Conservation (phyloP, 2,113 vertebrate species). For the Mastomys natalensis region DNA sequence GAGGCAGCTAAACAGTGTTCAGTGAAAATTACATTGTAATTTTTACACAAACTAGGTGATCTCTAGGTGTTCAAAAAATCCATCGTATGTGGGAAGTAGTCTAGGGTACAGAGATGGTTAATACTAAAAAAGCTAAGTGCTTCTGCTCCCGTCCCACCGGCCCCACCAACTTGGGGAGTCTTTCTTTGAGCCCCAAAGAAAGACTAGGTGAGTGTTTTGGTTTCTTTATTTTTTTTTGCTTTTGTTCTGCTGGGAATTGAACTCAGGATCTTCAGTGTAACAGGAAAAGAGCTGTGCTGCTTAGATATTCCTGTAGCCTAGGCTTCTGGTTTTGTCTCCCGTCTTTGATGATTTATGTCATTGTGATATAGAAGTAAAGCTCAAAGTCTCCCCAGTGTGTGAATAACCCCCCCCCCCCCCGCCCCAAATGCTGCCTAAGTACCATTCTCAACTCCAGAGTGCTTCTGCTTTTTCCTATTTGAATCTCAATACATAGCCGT, state of each 20-base stretch:
- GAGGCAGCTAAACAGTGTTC: neutral
- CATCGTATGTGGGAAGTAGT: neutral
- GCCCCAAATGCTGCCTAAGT: neutral
- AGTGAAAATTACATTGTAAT: neutral
- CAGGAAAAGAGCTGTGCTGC: neutral
- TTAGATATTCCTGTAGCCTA: neutral
- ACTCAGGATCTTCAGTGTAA: neutral
- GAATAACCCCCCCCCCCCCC: neutral
- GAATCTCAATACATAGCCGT: neutral
- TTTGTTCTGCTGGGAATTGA: neutral
- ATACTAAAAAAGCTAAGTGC: neutral
- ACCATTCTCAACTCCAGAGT: neutral
- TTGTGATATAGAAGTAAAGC: neutral
- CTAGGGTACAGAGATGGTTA: neutral
- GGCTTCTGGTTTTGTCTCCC: neutral
- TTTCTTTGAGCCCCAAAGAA: neutral
- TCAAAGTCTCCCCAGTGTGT: neutral
- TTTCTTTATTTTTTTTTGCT: neutral
- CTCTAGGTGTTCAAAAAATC: neutral
- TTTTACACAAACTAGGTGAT: neutral
- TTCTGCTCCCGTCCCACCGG: neutral
- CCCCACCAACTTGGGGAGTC: neutral
- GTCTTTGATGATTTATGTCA: neutral
- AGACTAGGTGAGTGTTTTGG: neutral
- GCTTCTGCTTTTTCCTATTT: neutral